Conservation (phyloP, 1,140 invertebrate genomes). For the Cataglyphis hispanica region DNA sequence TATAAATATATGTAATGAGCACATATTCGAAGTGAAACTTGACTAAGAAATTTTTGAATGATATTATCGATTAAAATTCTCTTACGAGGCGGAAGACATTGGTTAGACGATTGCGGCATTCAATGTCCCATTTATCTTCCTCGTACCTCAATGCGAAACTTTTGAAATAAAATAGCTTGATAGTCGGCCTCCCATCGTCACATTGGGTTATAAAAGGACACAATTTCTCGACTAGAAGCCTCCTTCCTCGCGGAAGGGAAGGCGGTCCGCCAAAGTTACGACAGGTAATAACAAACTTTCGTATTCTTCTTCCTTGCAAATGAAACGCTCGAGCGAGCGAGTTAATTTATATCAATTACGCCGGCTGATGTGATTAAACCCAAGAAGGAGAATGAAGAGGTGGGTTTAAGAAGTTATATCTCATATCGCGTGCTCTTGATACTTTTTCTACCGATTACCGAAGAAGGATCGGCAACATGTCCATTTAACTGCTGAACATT, state of each 20-base stretch:
- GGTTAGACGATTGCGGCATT: conserved; percentile 47
- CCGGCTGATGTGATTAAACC: conserved; percentile 66
- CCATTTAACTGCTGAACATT: neutral
- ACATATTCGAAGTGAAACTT: conserved; percentile 1
- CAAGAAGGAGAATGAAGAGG: conserved; percentile 22
- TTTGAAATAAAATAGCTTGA: conserved; percentile 63
- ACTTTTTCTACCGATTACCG: conserved; percentile 33
- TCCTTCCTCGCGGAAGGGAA: neutral
- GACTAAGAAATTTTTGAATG: conserved; percentile 29
- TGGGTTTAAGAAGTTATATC: conserved; percentile 63
- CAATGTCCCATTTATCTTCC: conserved; percentile 55
- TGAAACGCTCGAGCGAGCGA: conserved; percentile 52
- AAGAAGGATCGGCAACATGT: neutral
- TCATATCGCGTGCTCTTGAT: conserved; percentile 32
- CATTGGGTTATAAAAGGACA: conserved; percentile 56
- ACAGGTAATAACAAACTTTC: conserved; percentile 71
- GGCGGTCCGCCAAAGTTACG: conserved; percentile 57
- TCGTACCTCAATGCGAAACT: conserved; percentile 55
- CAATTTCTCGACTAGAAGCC: conserved; percentile 45
- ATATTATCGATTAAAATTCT: conserved; percentile 48
- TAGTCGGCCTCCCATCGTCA: conserved; percentile 50
- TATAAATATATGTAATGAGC: neutral
- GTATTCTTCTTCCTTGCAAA: conserved; percentile 65
- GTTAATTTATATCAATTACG: conserved; percentile 75
- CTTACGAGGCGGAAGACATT: conserved; percentile 18